phyloP scores from a whole-genome alignment of 1,140 invertebrate genomes.

The Drosophila nasuta region DNA sequence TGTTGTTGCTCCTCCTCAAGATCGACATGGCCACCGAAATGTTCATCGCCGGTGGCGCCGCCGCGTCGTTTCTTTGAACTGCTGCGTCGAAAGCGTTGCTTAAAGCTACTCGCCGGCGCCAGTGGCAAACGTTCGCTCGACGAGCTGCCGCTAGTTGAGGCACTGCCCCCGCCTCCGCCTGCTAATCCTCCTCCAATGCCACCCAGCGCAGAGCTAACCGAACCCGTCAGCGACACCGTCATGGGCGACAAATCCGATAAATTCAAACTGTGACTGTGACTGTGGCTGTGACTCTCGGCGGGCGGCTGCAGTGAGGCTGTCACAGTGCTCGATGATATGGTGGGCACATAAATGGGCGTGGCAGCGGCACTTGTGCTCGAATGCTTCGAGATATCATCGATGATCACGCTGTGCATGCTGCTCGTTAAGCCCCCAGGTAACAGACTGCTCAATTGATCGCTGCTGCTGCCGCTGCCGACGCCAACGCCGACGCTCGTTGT shows the following conservation, averaged over 20 bases:
- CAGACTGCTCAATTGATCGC: slow-evolving; percentile 33
- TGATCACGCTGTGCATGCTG: slow-evolving; percentile 77
- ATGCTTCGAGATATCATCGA: slow-evolving; percentile 80
- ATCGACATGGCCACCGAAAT: slow-evolving; percentile 23
- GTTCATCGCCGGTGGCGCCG: slow-evolving; percentile 34
- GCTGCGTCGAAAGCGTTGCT: slow-evolving; percentile 77
- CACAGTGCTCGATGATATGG: slow-evolving; percentile 63
- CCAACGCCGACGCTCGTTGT: background rate
- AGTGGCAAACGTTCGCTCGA: slow-evolving; percentile 65
- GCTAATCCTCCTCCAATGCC: background rate
- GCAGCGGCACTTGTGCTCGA: slow-evolving; percentile 61
- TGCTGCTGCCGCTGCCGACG: slow-evolving; percentile 48
- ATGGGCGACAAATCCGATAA: slow-evolving; percentile 54
- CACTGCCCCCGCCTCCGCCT: slow-evolving; percentile 15
- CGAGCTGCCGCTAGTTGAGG: slow-evolving; percentile 65
- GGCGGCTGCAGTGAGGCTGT: slow-evolving; percentile 58
- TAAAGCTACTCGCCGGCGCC: slow-evolving; percentile 65
- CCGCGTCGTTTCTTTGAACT: slow-evolving; percentile 73
- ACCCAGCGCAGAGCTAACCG: slow-evolving; percentile 26
- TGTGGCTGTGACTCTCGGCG: slow-evolving; percentile 45
- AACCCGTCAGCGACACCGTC: slow-evolving; percentile 32
- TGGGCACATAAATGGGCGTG: slow-evolving; percentile 80
- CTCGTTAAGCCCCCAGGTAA: slow-evolving; percentile 42
- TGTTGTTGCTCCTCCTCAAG: slow-evolving; percentile 71
- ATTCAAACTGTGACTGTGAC: slow-evolving; percentile 50